phyloP scores from a whole-genome alignment of 2,888 invertebrate genomes.

The Drosophila pseudotakahashii region DNA sequence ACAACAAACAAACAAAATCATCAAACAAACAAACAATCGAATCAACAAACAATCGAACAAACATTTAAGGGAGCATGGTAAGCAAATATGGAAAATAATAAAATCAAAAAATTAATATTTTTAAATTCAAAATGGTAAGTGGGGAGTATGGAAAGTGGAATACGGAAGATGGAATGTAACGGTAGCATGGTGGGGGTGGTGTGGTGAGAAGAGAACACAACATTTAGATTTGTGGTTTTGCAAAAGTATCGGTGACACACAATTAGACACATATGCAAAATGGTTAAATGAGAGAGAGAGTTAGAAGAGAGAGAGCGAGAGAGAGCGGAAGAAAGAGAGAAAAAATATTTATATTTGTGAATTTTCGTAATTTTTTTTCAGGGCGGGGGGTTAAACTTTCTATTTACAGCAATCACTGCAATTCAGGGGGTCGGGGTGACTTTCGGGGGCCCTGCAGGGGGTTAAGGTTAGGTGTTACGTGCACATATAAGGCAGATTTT shows the following conservation, averaged over 20 bases:
- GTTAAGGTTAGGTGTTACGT: constrained; percentile 21
- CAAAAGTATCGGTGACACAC: constrained; percentile 27
- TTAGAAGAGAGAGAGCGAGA: constrained; percentile 11
- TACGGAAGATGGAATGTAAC: constrained; percentile 2
- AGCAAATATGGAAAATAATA: background rate
- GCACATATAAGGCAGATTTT: background rate
- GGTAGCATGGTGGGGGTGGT: constrained; percentile 30
- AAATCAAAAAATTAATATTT: background rate
- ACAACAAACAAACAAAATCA: constrained; percentile 36
- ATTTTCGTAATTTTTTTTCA: constrained; percentile 3
- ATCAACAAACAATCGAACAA: constrained; percentile 30
- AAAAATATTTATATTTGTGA: constrained; percentile 40
- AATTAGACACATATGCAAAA: constrained; percentile 29
- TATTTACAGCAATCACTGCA: constrained; percentile 26
- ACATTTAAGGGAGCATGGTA: constrained; percentile 19
- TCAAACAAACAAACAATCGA: constrained; percentile 30
- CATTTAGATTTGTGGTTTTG: constrained; percentile 42
- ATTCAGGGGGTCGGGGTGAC: background rate
- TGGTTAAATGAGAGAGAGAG: constrained; percentile 20
- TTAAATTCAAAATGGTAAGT: background rate
- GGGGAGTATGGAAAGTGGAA: constrained; percentile 6
- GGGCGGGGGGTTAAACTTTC: background rate
- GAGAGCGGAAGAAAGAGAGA: constrained; percentile 26
- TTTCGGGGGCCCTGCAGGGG: constrained; percentile 7
- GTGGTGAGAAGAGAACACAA: constrained; percentile 36